Evolutionary conservation across 2,888 invertebrate species (phyloP).

Genomic region (Campaea margaritaria): DNA sequence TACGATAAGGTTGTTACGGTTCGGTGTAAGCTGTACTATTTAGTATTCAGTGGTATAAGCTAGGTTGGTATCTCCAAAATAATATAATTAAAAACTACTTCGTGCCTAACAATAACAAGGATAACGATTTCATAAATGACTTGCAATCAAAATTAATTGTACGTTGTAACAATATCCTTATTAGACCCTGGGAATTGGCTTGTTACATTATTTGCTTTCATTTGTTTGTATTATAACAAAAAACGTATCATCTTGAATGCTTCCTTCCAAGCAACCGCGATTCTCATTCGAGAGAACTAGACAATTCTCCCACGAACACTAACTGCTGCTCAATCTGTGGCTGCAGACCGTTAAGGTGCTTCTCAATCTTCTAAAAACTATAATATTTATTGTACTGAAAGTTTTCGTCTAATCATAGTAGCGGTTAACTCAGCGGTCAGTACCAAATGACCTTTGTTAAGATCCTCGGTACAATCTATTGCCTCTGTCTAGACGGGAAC

Average conservation of each 20-base stretch:
- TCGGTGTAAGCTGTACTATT: neutral
- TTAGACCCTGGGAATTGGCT: constrained; percentile 10
- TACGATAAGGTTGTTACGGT: neutral
- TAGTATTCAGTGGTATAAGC: too few relatives aligned
- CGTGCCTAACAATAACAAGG: too few relatives aligned
- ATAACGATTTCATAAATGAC: too few relatives aligned
- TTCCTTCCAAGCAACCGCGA: constrained; percentile 4
- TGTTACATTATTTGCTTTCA: constrained; percentile 3
- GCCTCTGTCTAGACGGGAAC: constrained; percentile 9
- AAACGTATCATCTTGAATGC: constrained; percentile 2
- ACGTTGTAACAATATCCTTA: constrained; percentile 2
- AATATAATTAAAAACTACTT: neutral
- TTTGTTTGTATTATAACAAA: constrained; percentile 8
- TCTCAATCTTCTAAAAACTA: constrained; percentile 16
- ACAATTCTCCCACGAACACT: constrained; percentile 10
- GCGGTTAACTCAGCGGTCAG: constrained; percentile 10
- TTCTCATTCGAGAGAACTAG: constrained; percentile 13
- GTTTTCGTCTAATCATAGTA: too few relatives aligned
- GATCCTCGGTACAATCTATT: neutral
- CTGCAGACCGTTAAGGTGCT: constrained; percentile 6
- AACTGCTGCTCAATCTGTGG: constrained; percentile 6
- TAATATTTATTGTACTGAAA: constrained; percentile 12
- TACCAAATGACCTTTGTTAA: constrained; percentile 3
- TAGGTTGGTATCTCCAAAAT: neutral
- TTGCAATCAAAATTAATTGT: neutral